These are phyloP conservation scores for Leguminivora glycinivorella DNA, from an alignment of 1,140 invertebrate genomes.

Conservation along the genomic window DNA sequence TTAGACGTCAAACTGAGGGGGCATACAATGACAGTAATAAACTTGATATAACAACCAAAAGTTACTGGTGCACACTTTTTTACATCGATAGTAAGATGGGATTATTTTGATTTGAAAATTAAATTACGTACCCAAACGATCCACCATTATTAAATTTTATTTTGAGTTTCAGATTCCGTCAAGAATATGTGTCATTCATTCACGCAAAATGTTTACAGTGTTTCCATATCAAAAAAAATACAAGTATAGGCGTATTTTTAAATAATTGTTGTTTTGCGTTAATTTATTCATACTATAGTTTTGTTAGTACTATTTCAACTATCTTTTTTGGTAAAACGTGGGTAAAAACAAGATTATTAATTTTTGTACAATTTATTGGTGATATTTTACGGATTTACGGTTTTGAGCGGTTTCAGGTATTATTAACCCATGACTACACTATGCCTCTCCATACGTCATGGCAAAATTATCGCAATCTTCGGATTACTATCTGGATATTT, in stretches of 20 bases:
- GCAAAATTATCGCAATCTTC: too few species aligned
- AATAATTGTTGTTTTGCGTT: too few species aligned
- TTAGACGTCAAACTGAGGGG: conserved; percentile 74
- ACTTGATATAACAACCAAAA: not conserved
- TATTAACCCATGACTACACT: too few species aligned
- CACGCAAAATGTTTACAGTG: conserved; percentile 34
- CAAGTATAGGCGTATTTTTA: not conserved
- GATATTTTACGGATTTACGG: too few species aligned
- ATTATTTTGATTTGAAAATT: not conserved
- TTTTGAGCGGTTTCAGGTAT: too few species aligned
- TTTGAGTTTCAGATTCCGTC: conserved; percentile 50
- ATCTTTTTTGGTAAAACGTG: too few species aligned
- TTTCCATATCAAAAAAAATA: conserved; percentile 26
- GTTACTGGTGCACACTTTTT: not conserved
- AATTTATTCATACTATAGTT: too few species aligned
- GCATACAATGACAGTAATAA: conserved; percentile 62
- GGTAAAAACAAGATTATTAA: too few species aligned
- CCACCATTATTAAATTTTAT: conserved; percentile 73
- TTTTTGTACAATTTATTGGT: too few species aligned
- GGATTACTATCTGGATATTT: too few species aligned
- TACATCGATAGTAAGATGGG: not conserved
- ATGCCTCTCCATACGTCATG: too few species aligned
- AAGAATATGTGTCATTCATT: conserved; percentile 66
- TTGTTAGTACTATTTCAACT: too few species aligned
- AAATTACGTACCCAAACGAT: conserved; percentile 69